Percentiles rank a stretch among this genome's conserved stretches.
These are phyloP conservation scores for Squalus acanthias DNA, from an alignment of 2,797 vertebrate species.

Conservation along the genomic window DNA sequence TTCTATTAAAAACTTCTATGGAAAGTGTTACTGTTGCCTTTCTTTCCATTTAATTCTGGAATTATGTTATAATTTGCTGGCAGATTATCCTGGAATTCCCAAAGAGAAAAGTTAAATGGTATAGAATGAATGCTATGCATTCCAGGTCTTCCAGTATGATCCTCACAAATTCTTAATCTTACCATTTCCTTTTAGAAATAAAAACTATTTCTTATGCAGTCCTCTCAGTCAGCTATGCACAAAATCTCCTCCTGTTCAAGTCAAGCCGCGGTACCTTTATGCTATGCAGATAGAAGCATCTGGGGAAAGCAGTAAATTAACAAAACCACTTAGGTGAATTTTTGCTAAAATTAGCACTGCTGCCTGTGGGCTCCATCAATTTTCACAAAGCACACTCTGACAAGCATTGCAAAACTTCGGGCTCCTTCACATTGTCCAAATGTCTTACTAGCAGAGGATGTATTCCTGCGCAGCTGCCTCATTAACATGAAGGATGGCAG, in stretches of 20 bases:
- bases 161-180: neutral
- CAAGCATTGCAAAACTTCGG: constrained; percentile 42
- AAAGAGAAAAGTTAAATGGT: neutral
- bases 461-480: neutral
- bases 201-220: constrained; percentile 42
- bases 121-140: no score
- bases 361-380: constrained; percentile 65
- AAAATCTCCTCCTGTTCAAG: constrained; percentile 68
- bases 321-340: constrained; percentile 70
- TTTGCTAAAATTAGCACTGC: constrained; percentile 67
- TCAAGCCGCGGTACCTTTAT: constrained; percentile 65
- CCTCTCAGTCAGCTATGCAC: constrained; percentile 64
- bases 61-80: neutral
- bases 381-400: constrained; percentile 66
- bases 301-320: constrained; percentile 58
- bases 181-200: constrained; percentile 44
- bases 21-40: neutral
- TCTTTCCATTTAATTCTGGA: neutral
- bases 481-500: neutral
- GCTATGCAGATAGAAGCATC: constrained; percentile 58
- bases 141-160: neutral
- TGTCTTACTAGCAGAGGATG: neutral
- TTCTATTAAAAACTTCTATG: neutral
- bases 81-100: neutral
- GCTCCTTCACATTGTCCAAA: neutral